phyloP scores from a whole-genome alignment of 2,888 invertebrate species.

The Abscondita cerata region DNA sequence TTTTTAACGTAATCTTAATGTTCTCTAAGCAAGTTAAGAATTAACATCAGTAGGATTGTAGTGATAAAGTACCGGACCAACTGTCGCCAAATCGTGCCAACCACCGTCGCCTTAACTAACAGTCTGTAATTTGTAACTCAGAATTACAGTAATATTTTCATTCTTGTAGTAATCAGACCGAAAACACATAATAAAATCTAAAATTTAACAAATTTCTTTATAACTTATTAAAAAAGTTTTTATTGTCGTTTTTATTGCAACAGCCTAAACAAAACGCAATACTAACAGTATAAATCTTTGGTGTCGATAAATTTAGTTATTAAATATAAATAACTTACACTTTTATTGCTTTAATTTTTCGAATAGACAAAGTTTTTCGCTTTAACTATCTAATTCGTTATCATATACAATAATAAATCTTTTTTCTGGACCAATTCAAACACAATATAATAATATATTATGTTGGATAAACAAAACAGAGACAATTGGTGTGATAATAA shows the following conservation, averaged over 20 bases:
- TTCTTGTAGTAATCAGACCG: constrained; percentile 18
- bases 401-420: too few relatives aligned
- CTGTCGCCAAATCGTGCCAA: constrained; percentile 35
- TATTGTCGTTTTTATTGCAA: not conserved
- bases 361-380: too few relatives aligned
- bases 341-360: too few relatives aligned
- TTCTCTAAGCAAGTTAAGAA: constrained; percentile 30
- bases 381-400: too few relatives aligned
- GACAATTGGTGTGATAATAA: too few relatives aligned
- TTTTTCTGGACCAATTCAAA: too few relatives aligned
- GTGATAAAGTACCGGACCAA: constrained; percentile 36
- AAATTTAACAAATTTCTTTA: not conserved
- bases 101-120: constrained; percentile 27
- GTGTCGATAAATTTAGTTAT: too few relatives aligned
- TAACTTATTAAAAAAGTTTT: not conserved
- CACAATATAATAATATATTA: too few relatives aligned
- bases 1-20: constrained; percentile 37
- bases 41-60: constrained; percentile 36
- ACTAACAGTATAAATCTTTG: too few relatives aligned
- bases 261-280: too few relatives aligned
- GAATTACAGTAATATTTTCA: constrained; percentile 24
- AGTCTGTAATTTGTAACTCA: constrained; percentile 26
- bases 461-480: too few relatives aligned
- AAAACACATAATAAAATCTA: constrained; percentile 22
- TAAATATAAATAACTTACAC: too few relatives aligned